Evolutionary conservation across 2,113 vertebrate species (phyloP), one percentile per base, ranked within the genome.

Genomic region (Hyperopisus bebe): DNA sequence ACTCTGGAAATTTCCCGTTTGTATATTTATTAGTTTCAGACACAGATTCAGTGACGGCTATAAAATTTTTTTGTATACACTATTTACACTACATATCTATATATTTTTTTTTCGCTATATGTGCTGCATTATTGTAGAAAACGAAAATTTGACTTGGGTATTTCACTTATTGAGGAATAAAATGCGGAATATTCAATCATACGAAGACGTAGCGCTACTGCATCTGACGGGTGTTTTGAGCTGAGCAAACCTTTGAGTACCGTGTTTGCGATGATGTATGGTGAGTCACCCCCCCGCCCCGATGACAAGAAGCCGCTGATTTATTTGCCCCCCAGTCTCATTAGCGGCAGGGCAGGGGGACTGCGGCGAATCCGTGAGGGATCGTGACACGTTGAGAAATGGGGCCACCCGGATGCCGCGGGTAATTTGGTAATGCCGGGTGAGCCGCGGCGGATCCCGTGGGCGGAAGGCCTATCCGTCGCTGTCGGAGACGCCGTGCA

Each of bases 361-460:
- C 27, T 13, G 15, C 39, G 42, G n/a, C 17, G 13, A 51, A 21
- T 17, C 58, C 42, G 50, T 24, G 19, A 89, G 74, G 74, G 48
- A 83, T 53, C 51, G 21, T 89, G 88, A 83, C 88, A 89, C 31
- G 48, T 53, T 83, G 88, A 89, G 48, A 27, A 83, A 89, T 89
- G 74, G 51, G 74, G 74, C 74, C 70, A 44, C 48, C 74, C 35
- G 70, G 35, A 74, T 48, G 83, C 27, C 51, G 46, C 51, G 47
- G 80, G 82, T 89, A 85, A 89, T 83, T 84, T 58, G 77, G 51
- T 89, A 46, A 84, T 62, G 74, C 74, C 11, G n/a, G 44, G 31
- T 15, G 13, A 21, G 48, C n/a, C 13, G 13, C 19, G 11, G 9
- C 31, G 11, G 11, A 83, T 83, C 31, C 21, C n/a, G 53, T n/a